Evolutionary conservation across 2,797 vertebrate species (phyloP).

Genomic region (Streptopelia turtur): DNA sequence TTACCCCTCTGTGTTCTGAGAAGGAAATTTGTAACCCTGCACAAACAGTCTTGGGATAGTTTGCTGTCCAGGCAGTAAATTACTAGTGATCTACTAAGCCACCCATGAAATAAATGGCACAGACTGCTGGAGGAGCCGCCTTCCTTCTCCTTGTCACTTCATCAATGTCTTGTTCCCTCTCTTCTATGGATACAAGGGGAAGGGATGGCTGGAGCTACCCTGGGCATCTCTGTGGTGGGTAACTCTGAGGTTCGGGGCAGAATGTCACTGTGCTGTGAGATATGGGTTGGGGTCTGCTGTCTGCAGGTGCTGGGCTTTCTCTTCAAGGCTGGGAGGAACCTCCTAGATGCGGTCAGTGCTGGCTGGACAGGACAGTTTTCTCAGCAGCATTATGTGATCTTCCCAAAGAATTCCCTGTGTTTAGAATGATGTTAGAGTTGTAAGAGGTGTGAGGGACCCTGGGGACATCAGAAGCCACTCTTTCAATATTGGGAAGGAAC

Average conservation of each 20-base stretch:
- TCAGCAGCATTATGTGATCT: not conserved
- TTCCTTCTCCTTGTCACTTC: not conserved
- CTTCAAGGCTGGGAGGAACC: not conserved
- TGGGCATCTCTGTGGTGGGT: not conserved
- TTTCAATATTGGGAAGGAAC: not conserved
- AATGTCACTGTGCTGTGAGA: rapidly evolving
- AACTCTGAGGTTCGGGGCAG: not conserved
- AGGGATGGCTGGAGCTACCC: not conserved
- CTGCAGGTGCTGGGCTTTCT: not conserved
- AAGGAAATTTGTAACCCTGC: not conserved
- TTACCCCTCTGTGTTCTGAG: not conserved
- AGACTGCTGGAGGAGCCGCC: not conserved
- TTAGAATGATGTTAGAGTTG: not conserved
- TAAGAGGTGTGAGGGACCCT: not conserved
- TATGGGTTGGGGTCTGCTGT: not conserved
- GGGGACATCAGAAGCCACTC: not conserved
- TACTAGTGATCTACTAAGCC: rapidly evolving
- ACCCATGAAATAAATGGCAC: not conserved
- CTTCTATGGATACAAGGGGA: too few species aligned
- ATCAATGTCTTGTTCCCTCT: rapidly evolving
- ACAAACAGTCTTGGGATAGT: not conserved
- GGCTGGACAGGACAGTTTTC: not conserved
- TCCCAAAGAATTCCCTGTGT: not conserved
- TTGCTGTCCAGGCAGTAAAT: not conserved
- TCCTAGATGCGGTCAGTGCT: not conserved